Base-by-base conservation (phyloP, 2,113 vertebrate genomes). In the Monopterus albus region DNA sequence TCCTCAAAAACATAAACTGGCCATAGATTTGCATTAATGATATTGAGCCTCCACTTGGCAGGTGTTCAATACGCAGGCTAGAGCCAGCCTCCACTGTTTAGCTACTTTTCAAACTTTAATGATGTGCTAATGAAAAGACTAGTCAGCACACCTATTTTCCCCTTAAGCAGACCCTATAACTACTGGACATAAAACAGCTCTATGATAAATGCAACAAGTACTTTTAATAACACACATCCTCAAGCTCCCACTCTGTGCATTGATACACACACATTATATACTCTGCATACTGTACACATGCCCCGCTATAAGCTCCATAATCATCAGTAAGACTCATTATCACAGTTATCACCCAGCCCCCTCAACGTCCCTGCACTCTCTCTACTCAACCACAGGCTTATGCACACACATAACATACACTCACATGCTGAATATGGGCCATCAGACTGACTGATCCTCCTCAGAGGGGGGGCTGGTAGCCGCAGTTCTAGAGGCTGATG, bases 31-130 rank as follows among this genome's bases (percentile, higher is more conserved):
- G 28, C 36, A 4, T 36, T 10, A 33, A 42, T 61, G 21, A 61
- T 36, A 20, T 0, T 15, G 28, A 67, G 21, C 33, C 59, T 43
- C 46, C 43, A 35, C 50, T 49, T 50, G 56, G 62, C 72, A 66
- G 72, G 25, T 50, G 35, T 29, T 71, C 53, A 10, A 4, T n/a
- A 47, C 46, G n/a, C n/a, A n/a, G n/a, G n/a, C 29, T 49, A 62
- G 8, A 4, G 5, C 63, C 52, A 43, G 49, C 55, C 38, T 38
- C 18, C n/a, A 49, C 64, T 72, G 53, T 72, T 83, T 69, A 78
- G 70, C 70, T 59, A 53, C 81, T 78, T 85, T 70, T 82, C 62
- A 58, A 82, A 73, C 71, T 81, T 84, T 84, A 89, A 87, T 82
- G 72, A 73, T 15, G 15, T 18, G 40, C 68, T 86, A 82, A 87